These are phyloP conservation scores for Ylistrum balloti DNA, from an alignment of 1,140 invertebrate genomes.

Conservation along the genomic window DNA sequence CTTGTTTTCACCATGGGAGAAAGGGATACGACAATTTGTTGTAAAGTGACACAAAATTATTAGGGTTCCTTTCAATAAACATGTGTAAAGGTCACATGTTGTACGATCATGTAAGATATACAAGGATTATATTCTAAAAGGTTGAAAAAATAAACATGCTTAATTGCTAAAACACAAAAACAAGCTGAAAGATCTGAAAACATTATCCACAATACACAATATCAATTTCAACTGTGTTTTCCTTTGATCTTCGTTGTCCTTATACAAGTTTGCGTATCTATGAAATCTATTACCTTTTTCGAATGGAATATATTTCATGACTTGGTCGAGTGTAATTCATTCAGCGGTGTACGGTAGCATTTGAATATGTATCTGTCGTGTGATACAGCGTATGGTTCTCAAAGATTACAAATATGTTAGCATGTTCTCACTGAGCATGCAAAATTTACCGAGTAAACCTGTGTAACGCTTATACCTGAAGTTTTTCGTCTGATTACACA, in stretches of 20 bases:
- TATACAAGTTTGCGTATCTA: neutral
- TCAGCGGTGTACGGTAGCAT: neutral
- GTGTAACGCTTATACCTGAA: too few species aligned
- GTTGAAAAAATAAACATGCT: constrained; percentile 19
- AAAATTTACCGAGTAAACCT: neutral
- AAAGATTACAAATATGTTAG: neutral
- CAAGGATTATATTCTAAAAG: neutral
- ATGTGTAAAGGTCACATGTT: neutral
- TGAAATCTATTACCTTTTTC: neutral
- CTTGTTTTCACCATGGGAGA: neutral
- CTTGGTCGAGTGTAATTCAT: neutral
- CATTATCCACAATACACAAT: neutral
- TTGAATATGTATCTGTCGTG: neutral
- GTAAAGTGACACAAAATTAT: neutral
- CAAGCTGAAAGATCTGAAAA: neutral
- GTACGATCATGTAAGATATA: neutral
- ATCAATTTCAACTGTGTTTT: neutral
- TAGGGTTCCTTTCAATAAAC: neutral
- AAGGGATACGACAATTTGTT: neutral
- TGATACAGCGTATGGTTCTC: neutral
- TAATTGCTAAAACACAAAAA: constrained; percentile 27
- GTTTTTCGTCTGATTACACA: too few species aligned
- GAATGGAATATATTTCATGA: constrained; percentile 14
- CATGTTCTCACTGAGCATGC: neutral
- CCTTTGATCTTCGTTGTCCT: neutral